Evolutionary conservation across 2,888 invertebrate species (phyloP).

Genomic region (Orthosia cruda): DNA sequence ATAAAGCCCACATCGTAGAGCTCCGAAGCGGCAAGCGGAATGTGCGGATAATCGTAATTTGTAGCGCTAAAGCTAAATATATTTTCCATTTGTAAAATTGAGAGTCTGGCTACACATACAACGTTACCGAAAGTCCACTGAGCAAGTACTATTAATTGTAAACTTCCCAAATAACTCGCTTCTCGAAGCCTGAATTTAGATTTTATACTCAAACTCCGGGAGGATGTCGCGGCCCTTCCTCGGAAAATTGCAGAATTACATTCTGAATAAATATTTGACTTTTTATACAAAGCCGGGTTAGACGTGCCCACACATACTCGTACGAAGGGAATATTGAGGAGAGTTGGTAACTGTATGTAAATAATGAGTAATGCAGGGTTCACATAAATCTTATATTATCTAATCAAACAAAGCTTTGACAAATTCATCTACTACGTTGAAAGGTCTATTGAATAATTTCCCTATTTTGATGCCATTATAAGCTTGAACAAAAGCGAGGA

Average conservation of each 20-base stretch:
- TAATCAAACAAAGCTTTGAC: conserved; percentile 47
- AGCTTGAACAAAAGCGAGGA: conserved; percentile 18
- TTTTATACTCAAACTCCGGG: conserved; percentile 50
- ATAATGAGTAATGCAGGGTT: conserved; percentile 49
- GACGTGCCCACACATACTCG: conserved; percentile 69
- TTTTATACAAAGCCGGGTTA: conserved; percentile 66
- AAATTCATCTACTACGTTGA: conserved; percentile 31
- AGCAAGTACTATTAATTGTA: conserved; percentile 57
- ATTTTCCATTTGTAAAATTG: conserved; percentile 56
- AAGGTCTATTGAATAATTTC: conserved; percentile 24
- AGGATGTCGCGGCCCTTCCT: conserved; percentile 22
- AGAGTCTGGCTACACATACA: conserved; percentile 46
- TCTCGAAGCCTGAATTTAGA: conserved; percentile 60
- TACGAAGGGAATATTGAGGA: conserved; percentile 57
- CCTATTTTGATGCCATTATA: conserved; percentile 11
- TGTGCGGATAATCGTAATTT: conserved; percentile 54
- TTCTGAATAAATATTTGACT: conserved; percentile 68
- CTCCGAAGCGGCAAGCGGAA: conserved; percentile 30
- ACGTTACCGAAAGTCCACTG: conserved; percentile 49
- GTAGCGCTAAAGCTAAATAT: conserved; percentile 58
- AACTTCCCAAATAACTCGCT: conserved; percentile 62
- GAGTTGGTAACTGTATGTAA: conserved; percentile 55
- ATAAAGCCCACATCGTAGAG: conserved; percentile 33
- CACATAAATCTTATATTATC: conserved; percentile 43
- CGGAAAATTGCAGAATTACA: conserved; percentile 60